Percentiles rank a stretch among this genome's conserved stretches.
These are phyloP conservation scores for Sander vitreus DNA, from an alignment of 2,113 vertebrate genomes.

Conservation along the genomic window DNA sequence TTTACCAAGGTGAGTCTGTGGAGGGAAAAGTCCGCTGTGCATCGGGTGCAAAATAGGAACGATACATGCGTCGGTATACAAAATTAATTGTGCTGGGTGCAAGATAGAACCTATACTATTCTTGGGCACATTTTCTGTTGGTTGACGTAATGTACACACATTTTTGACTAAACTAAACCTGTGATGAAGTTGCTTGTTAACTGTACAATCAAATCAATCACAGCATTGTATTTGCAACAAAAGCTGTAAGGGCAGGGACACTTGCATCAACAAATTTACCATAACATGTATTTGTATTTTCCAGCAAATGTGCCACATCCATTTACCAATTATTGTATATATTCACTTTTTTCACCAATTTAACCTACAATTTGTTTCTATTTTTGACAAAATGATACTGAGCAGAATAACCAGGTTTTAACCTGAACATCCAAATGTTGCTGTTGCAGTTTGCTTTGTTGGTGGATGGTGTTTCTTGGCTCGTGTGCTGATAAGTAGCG, in stretches of 20 bases:
- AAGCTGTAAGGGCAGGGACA: not conserved
- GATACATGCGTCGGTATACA: too few relatives aligned
- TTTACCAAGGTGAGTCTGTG: too few relatives aligned
- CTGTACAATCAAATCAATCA: not conserved
- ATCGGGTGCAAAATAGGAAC: too few relatives aligned
- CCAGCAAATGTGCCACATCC: not conserved
- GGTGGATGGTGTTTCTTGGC: not conserved
- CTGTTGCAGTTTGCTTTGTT: conserved; percentile 11
- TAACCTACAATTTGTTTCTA: not conserved
- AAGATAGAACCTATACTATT: not conserved
- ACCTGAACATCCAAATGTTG: not conserved
- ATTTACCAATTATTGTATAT: not conserved
- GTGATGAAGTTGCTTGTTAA: not conserved
- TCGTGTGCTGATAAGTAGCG: conserved; percentile 24
- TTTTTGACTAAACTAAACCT: not conserved
- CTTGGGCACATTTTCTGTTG: not conserved
- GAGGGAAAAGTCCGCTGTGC: too few relatives aligned
- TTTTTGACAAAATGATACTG: not conserved
- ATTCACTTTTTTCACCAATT: not conserved
- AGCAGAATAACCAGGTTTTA: not conserved
- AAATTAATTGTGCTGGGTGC: too few relatives aligned
- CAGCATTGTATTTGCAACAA: not conserved
- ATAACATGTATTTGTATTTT: not conserved
- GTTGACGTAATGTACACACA: not conserved
- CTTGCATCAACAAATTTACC: not conserved